Evolutionary conservation across 2,797 vertebrate species (phyloP), one percentile per base, ranked within the genome.

Genomic region (Rhadinocentrus ornatus): DNA sequence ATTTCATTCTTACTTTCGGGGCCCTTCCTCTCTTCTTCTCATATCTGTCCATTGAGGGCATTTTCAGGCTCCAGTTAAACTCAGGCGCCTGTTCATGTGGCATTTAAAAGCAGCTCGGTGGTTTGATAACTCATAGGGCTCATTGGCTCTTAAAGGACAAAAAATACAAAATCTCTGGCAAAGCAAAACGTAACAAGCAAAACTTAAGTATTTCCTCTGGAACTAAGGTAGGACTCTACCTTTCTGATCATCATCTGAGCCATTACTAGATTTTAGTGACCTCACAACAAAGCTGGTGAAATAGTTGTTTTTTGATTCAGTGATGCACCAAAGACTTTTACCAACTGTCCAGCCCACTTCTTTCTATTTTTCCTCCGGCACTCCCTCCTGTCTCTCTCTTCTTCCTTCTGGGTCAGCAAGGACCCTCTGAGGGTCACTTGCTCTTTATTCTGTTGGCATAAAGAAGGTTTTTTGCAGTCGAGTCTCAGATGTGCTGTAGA

Each of bases 271-370:
- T 44, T 64, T 61, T 18, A 22, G 66, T 70, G 83, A 82, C 79
- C 79, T 69, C 65, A 22, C 64, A 77, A 81, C 80, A 83, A 80
- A 71, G 66, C 56, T 75, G 46, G 67, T 86, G 63, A 87, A 89
- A 74, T 73, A 72, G 48, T 78, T 71, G 75, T 66, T 90, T 86
- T 89, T 87, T 90, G 90, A 93, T 89, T 88, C 75, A 88, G 81
- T 86, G 73, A 69, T 4, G 50, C 56, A 71, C 69, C 29, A 24
- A 46, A 44, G 48, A 73, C 53, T 46, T 73, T 57, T 75, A 64
- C 81, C 73, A 68, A 24, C 53, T 63, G 52, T 46, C 85, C 73
- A 7, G 53, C 84, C 89, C 77, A 83, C 77, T 22, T 64, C 84
- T 88, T 87, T 87, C 75, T 82, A 24, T 66, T 32, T 54, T 52